Conservation (phyloP, 2,113 vertebrate genomes). For the Leucoraja erinaceus region DNA sequence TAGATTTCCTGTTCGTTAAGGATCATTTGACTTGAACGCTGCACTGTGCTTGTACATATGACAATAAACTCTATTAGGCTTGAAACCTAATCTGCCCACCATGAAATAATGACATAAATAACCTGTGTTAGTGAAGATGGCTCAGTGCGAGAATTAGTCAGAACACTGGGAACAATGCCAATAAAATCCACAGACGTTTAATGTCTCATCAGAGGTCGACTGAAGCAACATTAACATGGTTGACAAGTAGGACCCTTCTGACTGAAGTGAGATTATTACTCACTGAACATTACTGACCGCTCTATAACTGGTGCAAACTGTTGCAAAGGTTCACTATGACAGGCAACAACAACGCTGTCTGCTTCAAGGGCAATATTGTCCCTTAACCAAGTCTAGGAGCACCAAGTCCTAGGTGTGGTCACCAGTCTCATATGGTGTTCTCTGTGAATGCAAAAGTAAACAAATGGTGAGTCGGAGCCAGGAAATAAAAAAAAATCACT, state of each 20-base stretch:
- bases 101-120: not conserved
- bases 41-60: too few species aligned
- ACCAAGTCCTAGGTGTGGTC: not conserved
- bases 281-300: not conserved
- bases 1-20: too few species aligned
- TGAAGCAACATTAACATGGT: not conserved
- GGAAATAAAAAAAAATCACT: conserved; percentile 39
- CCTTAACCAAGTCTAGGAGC: not conserved
- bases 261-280: not conserved
- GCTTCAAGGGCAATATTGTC: not conserved
- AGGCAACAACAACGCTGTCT: not conserved
- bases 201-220: not conserved
- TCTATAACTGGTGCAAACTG: not conserved
- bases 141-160: not conserved
- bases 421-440: not conserved
- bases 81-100: not conserved
- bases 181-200: too few species aligned
- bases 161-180: not conserved
- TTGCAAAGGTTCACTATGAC: not conserved
- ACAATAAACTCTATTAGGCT: too few species aligned
- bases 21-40: too few species aligned
- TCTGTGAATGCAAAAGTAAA: conserved; percentile 26
- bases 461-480: conserved; percentile 30
- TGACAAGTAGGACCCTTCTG: not conserved
- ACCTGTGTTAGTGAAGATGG: not conserved